Base-by-base conservation (phyloP, 1,140 invertebrate genomes). In the Drosophila athabasca region DNA sequence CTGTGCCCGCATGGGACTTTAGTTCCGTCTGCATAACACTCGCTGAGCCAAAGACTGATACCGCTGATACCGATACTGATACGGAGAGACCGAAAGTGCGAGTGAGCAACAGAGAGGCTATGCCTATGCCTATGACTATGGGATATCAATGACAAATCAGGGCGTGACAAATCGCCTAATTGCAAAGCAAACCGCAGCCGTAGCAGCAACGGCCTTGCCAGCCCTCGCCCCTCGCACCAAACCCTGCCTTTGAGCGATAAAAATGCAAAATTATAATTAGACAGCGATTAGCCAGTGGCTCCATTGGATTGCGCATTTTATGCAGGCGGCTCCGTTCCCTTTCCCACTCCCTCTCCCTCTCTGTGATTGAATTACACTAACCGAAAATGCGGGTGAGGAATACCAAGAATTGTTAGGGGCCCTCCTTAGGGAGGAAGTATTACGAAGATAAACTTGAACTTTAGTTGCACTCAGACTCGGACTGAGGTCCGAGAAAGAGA, bases 231-330 rank as follows among this genome's bases (percentile, higher is more conserved):
- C 43, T 46, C 35, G 26, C 35, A 11, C 7, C 29, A 11, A 13
- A n/a, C 5, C 2, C 2, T 29, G 13, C 2, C 6, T 29, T 13
- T 39, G 44, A 51, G 46, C 52, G 57, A 84, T 77, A 81, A 84
- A 80, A 85, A 85, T 85, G 80, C 81, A 77, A 85, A 84, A 84
- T 65, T 65, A 67, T 77, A 84, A 84, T 84, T 84, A 73, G 81
- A 87, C 64, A 77, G 77, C 78, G 82, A 84, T 84, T 84, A 84
- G 81, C 81, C 66, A 68, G 65, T 69, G 68, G 49, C 62, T 44
- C 61, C 60, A 55, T 54, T 54, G 17, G 45, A 84, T 87, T 87
- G 81, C 69, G 82, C 81, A 84, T 60, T 84, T 84, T 81, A 84
- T 84, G 81, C 81, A 77, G 81, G 76, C 72, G 31, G 31, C 31